Base-by-base conservation (phyloP, 2,113 vertebrate genomes). In the Lepisosteus osseus region DNA sequence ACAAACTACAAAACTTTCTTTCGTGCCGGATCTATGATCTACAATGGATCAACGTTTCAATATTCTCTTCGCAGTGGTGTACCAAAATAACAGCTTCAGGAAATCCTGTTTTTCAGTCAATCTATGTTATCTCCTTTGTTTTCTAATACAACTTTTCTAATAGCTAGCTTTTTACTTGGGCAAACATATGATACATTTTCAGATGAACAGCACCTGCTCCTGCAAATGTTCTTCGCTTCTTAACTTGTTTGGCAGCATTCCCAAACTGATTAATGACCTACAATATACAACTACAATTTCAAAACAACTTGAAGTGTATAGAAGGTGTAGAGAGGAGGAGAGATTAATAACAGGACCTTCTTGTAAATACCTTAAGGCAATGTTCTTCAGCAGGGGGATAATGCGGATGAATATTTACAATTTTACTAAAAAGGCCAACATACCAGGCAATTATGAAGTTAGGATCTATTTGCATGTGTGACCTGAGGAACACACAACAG, bases 201-300 rank as follows among this genome's bases (percentile, higher is more conserved):
- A 65, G 41, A 65, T 43, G 43, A 44, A 12, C 41, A 6, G 12
- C 63, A 65, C 63, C 63, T 65, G 63, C 63, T 65, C 13, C 41
- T 51, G 47, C 47, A 51, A 51, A 51, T 6, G 47, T 51, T 6
- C 47, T 51, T 40, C 12, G 6, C 61, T 63, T 15, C 61, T 63
- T 14, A 63, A 29, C 29, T 3, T 63, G 61, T 63, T 8, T 63
- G 61, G 8, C 61, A 63, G 61, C 3, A 29, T 9, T 3, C 41
- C 8, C 63, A 7, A 11, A 44, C 63, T 65, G 63, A 65, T 44
- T 65, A 44, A 65, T 44, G 42, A 44, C 12, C 63, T 44, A 42
- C 9, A 42, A 43, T 3, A 65, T 9, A 41, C 6, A 41, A 44
- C 40, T 12, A 65, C 1, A 51, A 51, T 51, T 51, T 51, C 47